Evolutionary conservation across 2,113 vertebrate genomes (phyloP).

Genomic region (Albula glossodonta): DNA sequence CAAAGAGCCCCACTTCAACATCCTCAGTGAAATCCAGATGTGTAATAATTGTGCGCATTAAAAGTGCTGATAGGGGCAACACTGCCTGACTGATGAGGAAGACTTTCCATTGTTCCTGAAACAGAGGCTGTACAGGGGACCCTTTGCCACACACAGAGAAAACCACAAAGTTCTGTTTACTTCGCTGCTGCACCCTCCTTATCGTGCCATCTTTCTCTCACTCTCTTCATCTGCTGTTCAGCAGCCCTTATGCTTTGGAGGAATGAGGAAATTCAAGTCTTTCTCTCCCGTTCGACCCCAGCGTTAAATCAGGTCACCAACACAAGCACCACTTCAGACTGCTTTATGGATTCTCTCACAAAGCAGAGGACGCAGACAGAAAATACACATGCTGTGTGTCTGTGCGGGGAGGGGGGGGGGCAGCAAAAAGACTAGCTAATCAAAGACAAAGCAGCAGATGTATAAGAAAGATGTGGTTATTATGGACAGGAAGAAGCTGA

Average conservation of each 20-base stretch:
- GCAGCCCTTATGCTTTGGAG: not conserved
- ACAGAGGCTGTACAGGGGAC: not conserved
- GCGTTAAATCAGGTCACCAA: not conserved
- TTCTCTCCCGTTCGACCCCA: not conserved
- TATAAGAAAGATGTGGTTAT: not conserved
- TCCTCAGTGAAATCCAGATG: not conserved
- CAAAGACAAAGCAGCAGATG: not conserved
- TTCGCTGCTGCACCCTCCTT: not conserved
- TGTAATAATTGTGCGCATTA: too few relatives aligned
- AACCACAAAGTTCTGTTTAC: not conserved
- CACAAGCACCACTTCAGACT: not conserved
- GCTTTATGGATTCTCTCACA: not conserved
- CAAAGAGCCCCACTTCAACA: not conserved
- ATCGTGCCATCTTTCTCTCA: not conserved
- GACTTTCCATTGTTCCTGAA: not conserved
- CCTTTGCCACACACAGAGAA: not conserved
- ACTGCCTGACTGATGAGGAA: not conserved
- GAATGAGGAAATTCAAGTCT: constrained; percentile 24
- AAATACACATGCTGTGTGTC: not conserved
- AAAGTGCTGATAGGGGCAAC: not conserved
- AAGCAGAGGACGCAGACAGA: not conserved
- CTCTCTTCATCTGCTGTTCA: not conserved
- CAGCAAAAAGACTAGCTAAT: not conserved
- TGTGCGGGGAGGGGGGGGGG: constrained; percentile 14
- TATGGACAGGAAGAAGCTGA: constrained; percentile 1